Conservation (phyloP, 2,888 invertebrate genomes). For the Ganaspis brasiliensis region DNA sequence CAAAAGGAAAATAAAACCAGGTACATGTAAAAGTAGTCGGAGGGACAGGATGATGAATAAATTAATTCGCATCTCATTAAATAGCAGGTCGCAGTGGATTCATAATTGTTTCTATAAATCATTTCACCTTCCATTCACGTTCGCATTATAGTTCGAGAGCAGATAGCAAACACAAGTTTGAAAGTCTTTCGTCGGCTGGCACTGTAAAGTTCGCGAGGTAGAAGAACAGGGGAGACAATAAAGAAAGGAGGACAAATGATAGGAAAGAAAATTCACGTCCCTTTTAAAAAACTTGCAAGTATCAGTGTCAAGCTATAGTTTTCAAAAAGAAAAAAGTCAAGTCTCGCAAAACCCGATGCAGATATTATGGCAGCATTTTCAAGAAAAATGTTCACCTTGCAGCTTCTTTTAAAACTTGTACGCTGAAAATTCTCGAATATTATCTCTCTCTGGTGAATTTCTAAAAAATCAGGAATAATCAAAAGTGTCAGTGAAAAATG, state of each 20-base stretch:
- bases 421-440: too few relatives aligned
- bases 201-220: slow-evolving; percentile 12
- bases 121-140: slow-evolving; percentile 17
- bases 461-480: too few relatives aligned
- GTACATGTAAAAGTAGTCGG: neutral
- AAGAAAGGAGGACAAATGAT: slow-evolving; percentile 17
- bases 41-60: slow-evolving; percentile 23
- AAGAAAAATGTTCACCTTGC: neutral
- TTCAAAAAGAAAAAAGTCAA: neutral
- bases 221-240: slow-evolving; percentile 29
- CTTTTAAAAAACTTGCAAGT: slow-evolving; percentile 7
- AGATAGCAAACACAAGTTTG: slow-evolving; percentile 35
- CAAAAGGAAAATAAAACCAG: neutral
- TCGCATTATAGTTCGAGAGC: slow-evolving; percentile 13
- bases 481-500: too few relatives aligned
- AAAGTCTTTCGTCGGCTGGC: slow-evolving; percentile 23
- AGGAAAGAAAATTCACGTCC: slow-evolving; percentile 19
- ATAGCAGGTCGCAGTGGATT: neutral
- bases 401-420: neutral
- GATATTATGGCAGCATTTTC: neutral
- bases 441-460: too few relatives aligned
- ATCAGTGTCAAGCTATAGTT: neutral
- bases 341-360: neutral
- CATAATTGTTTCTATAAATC: slow-evolving; percentile 35
- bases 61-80: slow-evolving; percentile 37